Conservation (phyloP, 1,140 invertebrate genomes). For the Penaeus vannamei region DNA sequence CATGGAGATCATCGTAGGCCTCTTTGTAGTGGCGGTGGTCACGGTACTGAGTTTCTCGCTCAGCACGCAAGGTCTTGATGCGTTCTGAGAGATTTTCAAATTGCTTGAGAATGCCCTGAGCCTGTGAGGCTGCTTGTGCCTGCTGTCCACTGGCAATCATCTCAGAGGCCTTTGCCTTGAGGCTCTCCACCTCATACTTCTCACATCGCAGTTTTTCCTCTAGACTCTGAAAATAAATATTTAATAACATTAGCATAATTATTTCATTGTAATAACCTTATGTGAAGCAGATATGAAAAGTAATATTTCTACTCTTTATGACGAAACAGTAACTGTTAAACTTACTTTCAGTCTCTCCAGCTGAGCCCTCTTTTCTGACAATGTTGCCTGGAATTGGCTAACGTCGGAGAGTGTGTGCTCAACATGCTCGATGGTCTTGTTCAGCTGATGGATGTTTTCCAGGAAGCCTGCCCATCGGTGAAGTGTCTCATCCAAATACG, state of each 20-base stretch:
- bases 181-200: slow-evolving; percentile 90
- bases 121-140: slow-evolving; percentile 85
- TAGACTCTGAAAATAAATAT: slow-evolving; percentile 73
- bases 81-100: slow-evolving; percentile 67
- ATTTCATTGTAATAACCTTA: neutral
- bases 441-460: slow-evolving; percentile 88
- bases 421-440: slow-evolving; percentile 86
- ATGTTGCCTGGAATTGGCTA: slow-evolving; percentile 82
- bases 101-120: slow-evolving; percentile 81
- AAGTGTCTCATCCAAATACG: slow-evolving; percentile 89
- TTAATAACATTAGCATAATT: slow-evolving; percentile 29
- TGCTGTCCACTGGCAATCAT: slow-evolving; percentile 89
- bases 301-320: neutral
- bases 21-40: slow-evolving; percentile 91
- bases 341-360: slow-evolving; percentile 85
- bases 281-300: neutral
- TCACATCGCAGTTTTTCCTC: slow-evolving; percentile 93
- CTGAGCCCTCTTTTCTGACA: slow-evolving; percentile 88
- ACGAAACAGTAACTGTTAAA: neutral
- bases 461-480: slow-evolving; percentile 91
- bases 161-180: slow-evolving; percentile 89
- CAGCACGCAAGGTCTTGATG: slow-evolving; percentile 75
- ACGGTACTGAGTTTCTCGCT: slow-evolving; percentile 88
- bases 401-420: slow-evolving; percentile 82
- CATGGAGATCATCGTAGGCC: slow-evolving; percentile 87